Conservation (phyloP, 2,888 invertebrate species). For the Ectemnius lituratus region DNA sequence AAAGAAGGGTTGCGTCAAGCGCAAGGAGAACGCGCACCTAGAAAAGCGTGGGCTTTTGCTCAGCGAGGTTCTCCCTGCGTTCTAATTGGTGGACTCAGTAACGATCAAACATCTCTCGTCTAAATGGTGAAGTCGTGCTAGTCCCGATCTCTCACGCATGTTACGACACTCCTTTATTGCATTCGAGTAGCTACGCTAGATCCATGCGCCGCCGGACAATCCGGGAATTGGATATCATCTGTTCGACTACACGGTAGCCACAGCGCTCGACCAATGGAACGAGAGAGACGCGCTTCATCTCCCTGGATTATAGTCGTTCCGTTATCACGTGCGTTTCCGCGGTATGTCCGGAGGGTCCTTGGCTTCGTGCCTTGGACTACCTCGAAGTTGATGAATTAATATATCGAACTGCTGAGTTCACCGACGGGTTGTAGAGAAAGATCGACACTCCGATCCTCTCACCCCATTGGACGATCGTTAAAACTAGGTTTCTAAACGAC, state of each 20-base stretch:
- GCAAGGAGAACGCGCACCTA: not conserved
- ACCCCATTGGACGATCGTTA: conserved; percentile 63
- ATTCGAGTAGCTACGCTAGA: conserved; percentile 19
- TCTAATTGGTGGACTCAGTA: not conserved
- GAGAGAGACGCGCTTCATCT: conserved; percentile 57
- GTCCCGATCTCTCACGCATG: conserved; percentile 7
- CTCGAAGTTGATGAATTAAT: conserved; percentile 56
- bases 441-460: conserved; percentile 61
- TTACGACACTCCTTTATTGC: conserved; percentile 7
- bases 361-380: conserved; percentile 39
- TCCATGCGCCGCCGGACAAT: conserved; percentile 35
- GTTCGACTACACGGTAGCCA: conserved; percentile 70
- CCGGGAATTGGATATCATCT: conserved; percentile 52
- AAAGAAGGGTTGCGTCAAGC: not conserved
- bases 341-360: conserved; percentile 44
- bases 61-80: not conserved
- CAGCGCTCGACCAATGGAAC: conserved; percentile 64
- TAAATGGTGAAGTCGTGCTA: not conserved
- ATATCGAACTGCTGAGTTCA: conserved; percentile 64
- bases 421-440: conserved; percentile 57
- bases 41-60: not conserved
- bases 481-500: conserved; percentile 54
- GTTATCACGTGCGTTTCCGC: conserved; percentile 50
- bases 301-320: conserved; percentile 48
- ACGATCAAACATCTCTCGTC: not conserved